These are phyloP conservation scores for Echinometra lucunter DNA, from an alignment of 53 echinoderm and acorn worm species.

Conservation along the genomic window DNA sequence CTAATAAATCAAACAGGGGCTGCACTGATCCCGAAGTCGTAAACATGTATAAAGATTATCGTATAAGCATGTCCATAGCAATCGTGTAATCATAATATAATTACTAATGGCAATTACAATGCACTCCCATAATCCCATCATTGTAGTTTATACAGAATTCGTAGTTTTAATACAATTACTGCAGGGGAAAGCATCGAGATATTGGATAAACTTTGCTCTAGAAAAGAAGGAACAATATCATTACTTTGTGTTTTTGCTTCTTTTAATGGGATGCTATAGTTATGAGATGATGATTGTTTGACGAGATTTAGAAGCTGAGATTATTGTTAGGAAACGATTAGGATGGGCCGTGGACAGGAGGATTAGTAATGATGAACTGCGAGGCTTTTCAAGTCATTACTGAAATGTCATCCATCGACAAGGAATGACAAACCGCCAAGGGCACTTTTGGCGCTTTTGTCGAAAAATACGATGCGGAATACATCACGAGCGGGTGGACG, in stretches of 20 bases:
- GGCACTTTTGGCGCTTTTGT: constrained; percentile 69
- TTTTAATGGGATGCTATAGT: constrained; percentile 1
- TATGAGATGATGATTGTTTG: constrained; percentile 34
- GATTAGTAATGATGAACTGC: constrained; percentile 68
- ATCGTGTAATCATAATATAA: neutral
- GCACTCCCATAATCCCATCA: neutral
- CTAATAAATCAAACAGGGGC: no score
- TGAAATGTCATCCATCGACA: constrained; percentile 66
- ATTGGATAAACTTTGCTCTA: neutral
- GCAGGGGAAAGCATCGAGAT: neutral
- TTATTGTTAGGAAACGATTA: constrained; percentile 30
- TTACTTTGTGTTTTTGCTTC: neutral
- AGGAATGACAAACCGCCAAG: constrained; percentile 44
- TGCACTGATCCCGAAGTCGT: neutral
- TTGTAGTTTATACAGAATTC: neutral
- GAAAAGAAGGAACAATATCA: neutral
- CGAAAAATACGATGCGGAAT: constrained; percentile 43
- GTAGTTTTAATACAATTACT: neutral
- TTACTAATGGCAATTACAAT: neutral
- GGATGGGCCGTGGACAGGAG: neutral
- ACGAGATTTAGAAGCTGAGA: constrained; percentile 17
- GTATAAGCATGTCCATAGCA: neutral
- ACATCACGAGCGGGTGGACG: neutral
- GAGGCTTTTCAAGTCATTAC: constrained; percentile 66
- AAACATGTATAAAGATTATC: neutral